Percentiles rank a stretch among this genome's conserved stretches.
Evolutionary conservation across 2,888 invertebrate genomes (phyloP).

Genomic region (Hyalella azteca): DNA sequence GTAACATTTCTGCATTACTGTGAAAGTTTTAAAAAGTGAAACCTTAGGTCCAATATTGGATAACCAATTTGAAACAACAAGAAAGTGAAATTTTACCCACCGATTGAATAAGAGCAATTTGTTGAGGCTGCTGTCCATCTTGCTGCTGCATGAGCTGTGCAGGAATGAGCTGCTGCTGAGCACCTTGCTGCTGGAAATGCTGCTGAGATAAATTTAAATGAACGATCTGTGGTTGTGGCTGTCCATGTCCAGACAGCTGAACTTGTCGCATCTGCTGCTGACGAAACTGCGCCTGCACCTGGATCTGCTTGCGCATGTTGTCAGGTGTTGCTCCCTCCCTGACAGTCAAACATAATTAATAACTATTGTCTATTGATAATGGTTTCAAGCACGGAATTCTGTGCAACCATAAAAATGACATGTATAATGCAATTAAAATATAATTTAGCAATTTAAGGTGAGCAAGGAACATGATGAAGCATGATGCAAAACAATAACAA

Average conservation of each 20-base stretch:
- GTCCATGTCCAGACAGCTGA: conserved; percentile 8
- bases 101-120: background rate
- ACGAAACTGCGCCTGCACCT: background rate
- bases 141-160: conserved; percentile 40
- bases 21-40: no score
- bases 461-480: no score
- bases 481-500: no score
- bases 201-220: conserved; percentile 12
- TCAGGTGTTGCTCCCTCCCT: background rate
- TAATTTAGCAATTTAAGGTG: no score
- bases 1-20: no score
- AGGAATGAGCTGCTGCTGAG: conserved; percentile 42
- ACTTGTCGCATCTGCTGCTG: conserved; percentile 42
- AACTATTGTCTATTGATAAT: no score
- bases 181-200: conserved; percentile 42
- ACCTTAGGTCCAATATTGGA: background rate
- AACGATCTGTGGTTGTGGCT: background rate
- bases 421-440: no score
- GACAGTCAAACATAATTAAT: no score
- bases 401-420: no score
- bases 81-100: background rate
- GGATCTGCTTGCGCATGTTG: conserved; percentile 12
- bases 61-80: background rate
- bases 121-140: conserved; percentile 19
- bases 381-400: no score